Evolutionary conservation across 2,113 vertebrate genomes (phyloP).

Genomic region (Rana temporaria): DNA sequence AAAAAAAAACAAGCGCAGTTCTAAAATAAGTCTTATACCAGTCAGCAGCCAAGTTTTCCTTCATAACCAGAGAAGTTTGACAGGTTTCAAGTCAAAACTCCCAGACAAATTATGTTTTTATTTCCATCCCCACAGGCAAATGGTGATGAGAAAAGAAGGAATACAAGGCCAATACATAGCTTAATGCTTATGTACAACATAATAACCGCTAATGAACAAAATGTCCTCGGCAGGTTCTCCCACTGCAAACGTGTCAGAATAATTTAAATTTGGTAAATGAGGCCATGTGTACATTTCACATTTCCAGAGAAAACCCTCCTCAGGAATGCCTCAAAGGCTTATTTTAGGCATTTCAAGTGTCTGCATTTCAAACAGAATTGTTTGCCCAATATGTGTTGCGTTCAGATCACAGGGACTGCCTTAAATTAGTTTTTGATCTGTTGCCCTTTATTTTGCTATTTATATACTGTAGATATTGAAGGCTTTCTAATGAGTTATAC

Average conservation of each 20-base stretch:
- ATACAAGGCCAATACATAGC: conserved; percentile 35
- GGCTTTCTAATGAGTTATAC: too few relatives aligned
- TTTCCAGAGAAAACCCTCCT: conserved; percentile 19
- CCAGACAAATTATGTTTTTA: conserved; percentile 36
- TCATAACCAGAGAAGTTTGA: conserved; percentile 25
- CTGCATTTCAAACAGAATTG: not conserved
- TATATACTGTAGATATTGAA: too few relatives aligned
- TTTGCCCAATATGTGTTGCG: not conserved
- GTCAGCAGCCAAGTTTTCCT: conserved; percentile 7
- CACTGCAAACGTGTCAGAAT: conserved; percentile 42
- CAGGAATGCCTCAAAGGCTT: conserved; percentile 8
- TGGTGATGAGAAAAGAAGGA: conserved; percentile 27
- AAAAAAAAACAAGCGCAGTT: conserved; percentile 3
- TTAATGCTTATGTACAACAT: conserved; percentile 25
- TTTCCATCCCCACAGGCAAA: conserved; percentile 46
- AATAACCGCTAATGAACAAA: conserved; percentile 30
- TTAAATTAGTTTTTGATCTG: not conserved
- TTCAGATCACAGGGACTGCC: not conserved
- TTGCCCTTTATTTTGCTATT: not conserved
- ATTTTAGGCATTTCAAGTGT: conserved; percentile 17
- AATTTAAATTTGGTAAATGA: conserved; percentile 19
- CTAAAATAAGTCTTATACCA: conserved; percentile 19
- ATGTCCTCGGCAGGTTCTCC: not conserved
- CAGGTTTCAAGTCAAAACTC: conserved; percentile 47
- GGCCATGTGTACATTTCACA: conserved; percentile 2